A percentile compares a stretch with the other conserved stretches of the same genome.
Evolutionary conservation across 1,140 invertebrate genomes (phyloP).

Genomic region (Leptopilina clavipes): DNA sequence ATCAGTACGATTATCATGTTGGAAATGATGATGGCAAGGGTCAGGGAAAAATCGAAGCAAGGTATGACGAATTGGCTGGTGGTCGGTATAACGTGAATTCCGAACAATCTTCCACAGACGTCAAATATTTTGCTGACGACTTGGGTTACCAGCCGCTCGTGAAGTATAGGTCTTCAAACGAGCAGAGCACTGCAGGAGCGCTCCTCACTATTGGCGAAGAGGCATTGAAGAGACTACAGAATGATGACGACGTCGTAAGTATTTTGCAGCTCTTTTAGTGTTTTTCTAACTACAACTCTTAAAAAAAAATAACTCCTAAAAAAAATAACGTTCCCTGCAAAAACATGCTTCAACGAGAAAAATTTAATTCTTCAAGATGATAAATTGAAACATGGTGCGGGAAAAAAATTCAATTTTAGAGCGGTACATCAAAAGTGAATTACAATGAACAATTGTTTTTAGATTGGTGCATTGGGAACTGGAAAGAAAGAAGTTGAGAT

Average conservation of each 20-base stretch:
- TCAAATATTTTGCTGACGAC: slow-evolving; percentile 78
- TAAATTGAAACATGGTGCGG: background rate
- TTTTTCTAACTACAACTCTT: background rate
- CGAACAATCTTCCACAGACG: slow-evolving; percentile 70
- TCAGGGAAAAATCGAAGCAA: slow-evolving; percentile 77
- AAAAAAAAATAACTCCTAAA: background rate
- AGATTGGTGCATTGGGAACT: background rate
- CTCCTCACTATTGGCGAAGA: slow-evolving; percentile 77
- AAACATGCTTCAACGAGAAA: no score
- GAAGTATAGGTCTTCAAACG: slow-evolving; percentile 73
- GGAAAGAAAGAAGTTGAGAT: slow-evolving; percentile 35
- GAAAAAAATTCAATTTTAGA: background rate
- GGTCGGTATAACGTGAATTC: slow-evolving; percentile 73
- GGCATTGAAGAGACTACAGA: slow-evolving; percentile 73
- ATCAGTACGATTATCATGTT: slow-evolving; percentile 72
- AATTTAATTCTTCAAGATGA: no score
- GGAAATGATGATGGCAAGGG: slow-evolving; percentile 68
- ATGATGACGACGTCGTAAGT: slow-evolving; percentile 61
- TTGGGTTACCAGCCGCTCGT: slow-evolving; percentile 80
- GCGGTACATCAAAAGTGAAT: background rate
- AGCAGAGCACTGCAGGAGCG: slow-evolving; percentile 68
- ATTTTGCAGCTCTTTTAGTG: slow-evolving; percentile 32
- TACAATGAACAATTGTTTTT: background rate
- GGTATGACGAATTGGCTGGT: slow-evolving; percentile 74
- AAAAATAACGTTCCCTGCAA: background rate